These are phyloP conservation scores for Zenarchopterus dispar DNA, from an alignment of 2,797 vertebrate genomes.

Conservation along the genomic window DNA sequence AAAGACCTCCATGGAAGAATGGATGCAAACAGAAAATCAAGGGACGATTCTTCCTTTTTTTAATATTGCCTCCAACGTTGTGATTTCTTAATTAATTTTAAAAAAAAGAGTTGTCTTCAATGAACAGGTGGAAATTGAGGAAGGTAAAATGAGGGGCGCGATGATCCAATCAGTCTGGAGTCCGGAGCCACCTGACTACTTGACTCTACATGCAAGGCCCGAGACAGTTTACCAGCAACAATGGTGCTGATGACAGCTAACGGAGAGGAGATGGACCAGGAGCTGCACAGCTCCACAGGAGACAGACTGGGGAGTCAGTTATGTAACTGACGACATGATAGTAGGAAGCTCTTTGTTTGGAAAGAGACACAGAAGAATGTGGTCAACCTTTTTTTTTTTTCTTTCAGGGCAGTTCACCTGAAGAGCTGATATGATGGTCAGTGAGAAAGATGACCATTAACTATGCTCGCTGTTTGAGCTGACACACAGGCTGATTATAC, in stretches of 20 bases:
- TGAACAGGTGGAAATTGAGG: constrained; percentile 27
- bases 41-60: constrained; percentile 32
- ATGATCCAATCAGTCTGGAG: constrained; percentile 61
- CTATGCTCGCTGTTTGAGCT: constrained; percentile 15
- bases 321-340: constrained; percentile 64
- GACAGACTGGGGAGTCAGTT: constrained; percentile 63
- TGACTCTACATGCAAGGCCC: constrained; percentile 56
- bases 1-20: constrained; percentile 73
- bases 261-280: constrained; percentile 42
- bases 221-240: constrained; percentile 65
- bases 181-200: constrained; percentile 50
- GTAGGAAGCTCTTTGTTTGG: constrained; percentile 51
- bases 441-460: constrained; percentile 65
- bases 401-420: constrained; percentile 53
- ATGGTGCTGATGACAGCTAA: constrained; percentile 77
- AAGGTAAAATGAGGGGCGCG: constrained; percentile 20
- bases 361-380: constrained; percentile 59
- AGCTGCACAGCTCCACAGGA: constrained; percentile 34
- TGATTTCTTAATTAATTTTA: constrained; percentile 12
- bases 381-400: constrained; percentile 63
- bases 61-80: constrained; percentile 13
- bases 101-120: constrained; percentile 11
- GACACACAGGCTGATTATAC: constrained; percentile 13
- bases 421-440: constrained; percentile 57
- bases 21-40: constrained; percentile 60